Percentiles rank a stretch among this genome's conserved stretches.
Conservation (phyloP, 2,888 invertebrate genomes). For the Drepana falcataria region DNA sequence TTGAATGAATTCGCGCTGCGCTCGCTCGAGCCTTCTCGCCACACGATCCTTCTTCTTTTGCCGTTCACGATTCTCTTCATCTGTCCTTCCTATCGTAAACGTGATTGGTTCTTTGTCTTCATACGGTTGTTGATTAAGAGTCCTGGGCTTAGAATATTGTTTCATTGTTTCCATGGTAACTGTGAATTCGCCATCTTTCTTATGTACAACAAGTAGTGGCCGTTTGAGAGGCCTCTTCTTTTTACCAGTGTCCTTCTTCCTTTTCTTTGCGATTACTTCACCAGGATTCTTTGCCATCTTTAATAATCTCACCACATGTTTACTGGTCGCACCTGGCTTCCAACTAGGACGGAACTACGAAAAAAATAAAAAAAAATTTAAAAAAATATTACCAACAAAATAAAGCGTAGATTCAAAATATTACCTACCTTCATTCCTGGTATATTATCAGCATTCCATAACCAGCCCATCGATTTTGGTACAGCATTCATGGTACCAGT, state of each 20-base stretch:
- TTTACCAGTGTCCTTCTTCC: slow-evolving; percentile 40
- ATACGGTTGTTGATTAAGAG: slow-evolving; percentile 60
- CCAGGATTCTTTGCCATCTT: slow-evolving; percentile 59
- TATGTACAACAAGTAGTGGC: slow-evolving; percentile 58
- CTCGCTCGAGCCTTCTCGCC: slow-evolving; percentile 57
- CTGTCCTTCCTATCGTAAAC: slow-evolving; percentile 64
- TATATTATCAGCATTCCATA: slow-evolving; percentile 63
- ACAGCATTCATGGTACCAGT: slow-evolving; percentile 47
- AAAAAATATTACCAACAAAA: slow-evolving; percentile 11
- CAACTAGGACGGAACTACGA: slow-evolving; percentile 64
- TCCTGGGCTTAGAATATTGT: slow-evolving; percentile 45
- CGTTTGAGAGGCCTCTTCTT: slow-evolving; percentile 53
- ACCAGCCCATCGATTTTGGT: slow-evolving; percentile 72
- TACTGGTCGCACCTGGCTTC: slow-evolving; percentile 67
- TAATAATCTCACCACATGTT: slow-evolving; percentile 55
- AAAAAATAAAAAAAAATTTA: slow-evolving; percentile 34
- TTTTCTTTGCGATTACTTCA: slow-evolving; percentile 50
- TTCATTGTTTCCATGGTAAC: slow-evolving; percentile 72
- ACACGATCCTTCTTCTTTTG: slow-evolving; percentile 53
- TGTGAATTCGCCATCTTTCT: slow-evolving; percentile 63
- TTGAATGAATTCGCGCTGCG: slow-evolving; percentile 59
- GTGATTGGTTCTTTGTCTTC: slow-evolving; percentile 61
- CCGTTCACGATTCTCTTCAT: slow-evolving; percentile 60
- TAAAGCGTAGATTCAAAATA: background rate
- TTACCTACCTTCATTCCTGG: slow-evolving; percentile 60